These are phyloP conservation scores for Watsonalla cultraria DNA, from an alignment of 2,888 invertebrate genomes.

Conservation along the genomic window DNA sequence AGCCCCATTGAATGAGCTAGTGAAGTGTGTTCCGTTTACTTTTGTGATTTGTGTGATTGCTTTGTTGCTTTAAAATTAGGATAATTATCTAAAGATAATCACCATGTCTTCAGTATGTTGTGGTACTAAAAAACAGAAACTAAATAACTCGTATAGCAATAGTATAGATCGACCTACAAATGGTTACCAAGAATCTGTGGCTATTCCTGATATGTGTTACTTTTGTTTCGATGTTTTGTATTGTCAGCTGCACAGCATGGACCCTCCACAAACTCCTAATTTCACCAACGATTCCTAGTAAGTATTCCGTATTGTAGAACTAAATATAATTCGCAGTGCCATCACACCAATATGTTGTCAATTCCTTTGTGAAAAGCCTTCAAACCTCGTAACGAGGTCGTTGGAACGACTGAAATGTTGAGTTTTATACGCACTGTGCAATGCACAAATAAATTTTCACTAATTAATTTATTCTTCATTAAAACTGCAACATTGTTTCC, in stretches of 20 bases:
- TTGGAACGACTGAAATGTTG: constrained; percentile 15
- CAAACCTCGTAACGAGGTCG: constrained; percentile 41
- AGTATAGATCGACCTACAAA: constrained; percentile 79
- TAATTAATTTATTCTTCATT: constrained; percentile 15
- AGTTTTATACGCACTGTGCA: not conserved
- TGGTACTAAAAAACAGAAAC: constrained; percentile 94
- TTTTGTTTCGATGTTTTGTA: constrained; percentile 99
- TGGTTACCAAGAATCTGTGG: constrained; percentile 81
- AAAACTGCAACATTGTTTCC: constrained; percentile 9
- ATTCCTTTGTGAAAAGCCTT: constrained; percentile 42
- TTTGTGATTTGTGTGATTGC: constrained; percentile 46
- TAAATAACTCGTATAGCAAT: constrained; percentile 82
- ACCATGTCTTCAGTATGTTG: constrained; percentile 94
- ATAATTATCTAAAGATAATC: constrained; percentile 28
- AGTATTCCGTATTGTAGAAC: constrained; percentile 62
- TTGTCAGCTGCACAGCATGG: constrained; percentile 94
- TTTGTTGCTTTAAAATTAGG: constrained; percentile 40
- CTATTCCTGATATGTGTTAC: constrained; percentile 97
- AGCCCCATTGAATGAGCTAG: constrained; percentile 30
- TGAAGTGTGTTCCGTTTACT: constrained; percentile 51
- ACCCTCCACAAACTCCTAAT: constrained; percentile 93
- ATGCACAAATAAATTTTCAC: constrained; percentile 17
- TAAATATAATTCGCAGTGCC: not conserved
- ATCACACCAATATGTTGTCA: constrained; percentile 11
- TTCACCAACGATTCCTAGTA: constrained; percentile 98